Conservation (phyloP, 2,113 vertebrate genomes). For the Callospermophilus lateralis region DNA sequence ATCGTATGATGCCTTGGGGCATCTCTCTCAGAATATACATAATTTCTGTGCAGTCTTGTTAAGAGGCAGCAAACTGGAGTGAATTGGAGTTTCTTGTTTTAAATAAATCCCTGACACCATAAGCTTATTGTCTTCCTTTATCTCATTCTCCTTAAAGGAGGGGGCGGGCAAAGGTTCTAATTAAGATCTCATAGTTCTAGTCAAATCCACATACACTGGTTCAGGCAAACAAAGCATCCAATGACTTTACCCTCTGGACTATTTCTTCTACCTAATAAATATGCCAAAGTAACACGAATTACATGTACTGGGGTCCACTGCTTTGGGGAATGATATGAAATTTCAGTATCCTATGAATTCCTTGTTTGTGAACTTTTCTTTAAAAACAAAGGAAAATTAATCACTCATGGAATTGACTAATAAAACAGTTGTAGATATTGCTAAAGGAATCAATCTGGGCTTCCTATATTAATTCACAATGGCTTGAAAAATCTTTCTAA, state of each 20-base stretch:
- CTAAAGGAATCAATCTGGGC: constrained; percentile 54
- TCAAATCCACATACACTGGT: not conserved
- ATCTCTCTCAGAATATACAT: constrained; percentile 5
- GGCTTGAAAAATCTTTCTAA: constrained; percentile 45
- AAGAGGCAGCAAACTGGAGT: not conserved
- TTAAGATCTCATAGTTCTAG: not conserved
- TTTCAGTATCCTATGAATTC: constrained; percentile 28
- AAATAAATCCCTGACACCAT: constrained; percentile 19
- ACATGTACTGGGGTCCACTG: not conserved
- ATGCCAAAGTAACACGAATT: not conserved
- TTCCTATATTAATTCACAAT: constrained; percentile 42
- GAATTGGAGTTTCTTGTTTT: constrained; percentile 37
- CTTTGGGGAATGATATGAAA: not conserved
- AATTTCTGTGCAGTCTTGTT: constrained; percentile 42
- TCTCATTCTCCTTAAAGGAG: constrained; percentile 4
- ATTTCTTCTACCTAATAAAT: constrained; percentile 31
- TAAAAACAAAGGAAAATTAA: constrained; percentile 65
- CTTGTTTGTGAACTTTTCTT: constrained; percentile 43
- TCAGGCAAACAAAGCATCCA: not conserved
- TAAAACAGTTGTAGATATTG: constrained; percentile 42
- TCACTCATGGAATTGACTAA: constrained; percentile 22
- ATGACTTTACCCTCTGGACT: not conserved
- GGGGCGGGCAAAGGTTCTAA: not conserved
- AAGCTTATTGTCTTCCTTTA: not conserved
- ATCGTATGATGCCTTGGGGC: not conserved